Conservation (phyloP, 2,113 vertebrate genomes). For the Pygoscelis antarcticus region DNA sequence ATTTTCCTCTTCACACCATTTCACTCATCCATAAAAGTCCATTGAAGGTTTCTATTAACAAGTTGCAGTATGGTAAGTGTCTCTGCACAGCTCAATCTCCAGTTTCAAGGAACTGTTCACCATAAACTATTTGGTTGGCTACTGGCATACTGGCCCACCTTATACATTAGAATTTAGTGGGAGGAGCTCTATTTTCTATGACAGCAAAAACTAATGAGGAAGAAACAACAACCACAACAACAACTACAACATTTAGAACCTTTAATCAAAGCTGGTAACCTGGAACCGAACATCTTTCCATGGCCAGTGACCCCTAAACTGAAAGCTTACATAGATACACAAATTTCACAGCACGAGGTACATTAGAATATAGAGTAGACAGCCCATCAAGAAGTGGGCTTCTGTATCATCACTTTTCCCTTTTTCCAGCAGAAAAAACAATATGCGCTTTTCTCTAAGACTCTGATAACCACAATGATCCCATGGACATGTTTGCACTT, state of each 20-base stretch:
- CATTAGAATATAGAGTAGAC: neutral
- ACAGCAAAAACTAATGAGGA: neutral
- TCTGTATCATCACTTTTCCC: neutral
- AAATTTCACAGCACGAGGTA: neutral
- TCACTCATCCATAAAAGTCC: neutral
- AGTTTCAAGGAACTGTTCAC: neutral
- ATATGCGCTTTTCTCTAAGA: neutral
- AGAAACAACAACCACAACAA: neutral
- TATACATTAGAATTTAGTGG: neutral
- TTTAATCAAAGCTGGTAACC: neutral
- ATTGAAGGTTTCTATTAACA: neutral
- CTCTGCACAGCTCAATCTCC: neutral
- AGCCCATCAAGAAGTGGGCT: rapidly evolving
- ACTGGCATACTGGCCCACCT: neutral
- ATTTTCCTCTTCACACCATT: neutral
- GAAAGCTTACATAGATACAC: neutral
- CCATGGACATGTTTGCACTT: neutral
- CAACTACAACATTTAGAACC: neutral
- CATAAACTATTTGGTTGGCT: neutral
- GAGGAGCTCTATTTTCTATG: neutral
- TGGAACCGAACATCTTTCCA: neutral
- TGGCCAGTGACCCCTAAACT: neutral
- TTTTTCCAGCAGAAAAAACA: neutral
- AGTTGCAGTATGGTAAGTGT: neutral
- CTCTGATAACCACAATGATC: neutral